phyloP scores from a whole-genome alignment of 2,797 vertebrate genomes.

The Spondyliosoma cantharus region DNA sequence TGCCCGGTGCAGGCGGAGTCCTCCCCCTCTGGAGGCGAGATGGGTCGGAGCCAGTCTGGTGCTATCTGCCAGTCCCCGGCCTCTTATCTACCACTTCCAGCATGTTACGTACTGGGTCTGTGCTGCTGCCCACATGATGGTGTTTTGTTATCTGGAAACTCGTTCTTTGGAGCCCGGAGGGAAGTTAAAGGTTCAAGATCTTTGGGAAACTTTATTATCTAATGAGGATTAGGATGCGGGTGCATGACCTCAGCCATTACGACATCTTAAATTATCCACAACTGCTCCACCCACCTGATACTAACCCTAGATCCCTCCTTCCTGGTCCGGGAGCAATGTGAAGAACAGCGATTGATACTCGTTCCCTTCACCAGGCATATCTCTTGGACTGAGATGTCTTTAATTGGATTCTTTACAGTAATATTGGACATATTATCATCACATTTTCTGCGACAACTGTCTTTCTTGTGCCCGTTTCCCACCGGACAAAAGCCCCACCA shows the following conservation, averaged over 20 bases:
- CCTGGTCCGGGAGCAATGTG: not conserved
- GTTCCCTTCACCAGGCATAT: not conserved
- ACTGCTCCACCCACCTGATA: not conserved
- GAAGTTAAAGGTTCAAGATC: conserved; percentile 1
- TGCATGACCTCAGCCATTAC: not conserved
- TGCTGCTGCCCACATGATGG: conserved; percentile 48
- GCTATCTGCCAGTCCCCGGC: conserved; percentile 47
- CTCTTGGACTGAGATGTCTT: not conserved
- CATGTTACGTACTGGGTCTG: conserved; percentile 40
- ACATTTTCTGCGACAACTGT: not conserved
- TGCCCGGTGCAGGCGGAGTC: conserved; percentile 31
- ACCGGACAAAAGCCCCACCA: no score
- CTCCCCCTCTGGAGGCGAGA: conserved; percentile 47
- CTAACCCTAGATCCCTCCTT: not conserved
- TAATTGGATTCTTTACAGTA: not conserved
- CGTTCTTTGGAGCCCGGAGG: conserved; percentile 16
- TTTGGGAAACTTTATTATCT: conserved; percentile 28
- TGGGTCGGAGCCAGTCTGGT: conserved; percentile 37
- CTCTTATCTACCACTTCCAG: conserved; percentile 77
- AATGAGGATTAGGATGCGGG: conserved; percentile 10
- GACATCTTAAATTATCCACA: not conserved
- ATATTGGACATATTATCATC: not conserved
- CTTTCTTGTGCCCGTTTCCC: no score
- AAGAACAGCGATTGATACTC: not conserved
- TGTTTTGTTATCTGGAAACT: conserved; percentile 37